A percentile compares a stretch with the other conserved stretches of the same genome.
These are phyloP conservation scores for Callospermophilus lateralis DNA, from an alignment of 2,113 vertebrate species.

Conservation along the genomic window DNA sequence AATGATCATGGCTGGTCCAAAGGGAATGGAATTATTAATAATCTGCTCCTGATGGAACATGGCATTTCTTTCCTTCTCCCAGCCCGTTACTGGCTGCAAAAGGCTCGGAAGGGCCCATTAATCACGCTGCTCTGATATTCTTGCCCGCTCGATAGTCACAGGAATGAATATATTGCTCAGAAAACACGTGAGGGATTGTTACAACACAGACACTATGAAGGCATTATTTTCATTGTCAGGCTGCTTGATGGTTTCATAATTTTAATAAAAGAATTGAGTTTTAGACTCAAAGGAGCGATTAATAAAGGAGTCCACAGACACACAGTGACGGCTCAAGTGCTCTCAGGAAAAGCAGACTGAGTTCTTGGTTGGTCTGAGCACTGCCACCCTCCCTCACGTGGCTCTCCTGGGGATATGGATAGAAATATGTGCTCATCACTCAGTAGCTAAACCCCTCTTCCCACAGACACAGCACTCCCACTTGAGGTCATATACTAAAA, in stretches of 20 bases:
- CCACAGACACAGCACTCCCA: accelerated
- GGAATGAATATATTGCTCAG: conserved; percentile 73
- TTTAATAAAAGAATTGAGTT: conserved; percentile 76
- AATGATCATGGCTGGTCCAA: conserved; percentile 41
- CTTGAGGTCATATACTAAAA: background rate
- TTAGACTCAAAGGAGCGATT: conserved; percentile 61
- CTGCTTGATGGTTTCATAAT: conserved; percentile 71
- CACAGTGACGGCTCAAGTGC: background rate
- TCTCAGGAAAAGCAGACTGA: background rate
- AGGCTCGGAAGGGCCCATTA: conserved; percentile 77
- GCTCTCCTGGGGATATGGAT: background rate
- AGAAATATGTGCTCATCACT: background rate
- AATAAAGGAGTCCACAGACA: conserved; percentile 63
- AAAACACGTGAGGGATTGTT: conserved; percentile 69
- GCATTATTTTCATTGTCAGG: conserved; percentile 76
- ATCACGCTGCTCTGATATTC: conserved; percentile 69
- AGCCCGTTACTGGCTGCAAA: conserved; percentile 66
- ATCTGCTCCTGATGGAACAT: conserved; percentile 73
- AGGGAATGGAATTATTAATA: conserved; percentile 77
- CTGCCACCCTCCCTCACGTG: background rate
- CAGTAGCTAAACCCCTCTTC: too few species aligned
- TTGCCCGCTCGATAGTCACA: conserved; percentile 72
- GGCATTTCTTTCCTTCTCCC: conserved; percentile 37
- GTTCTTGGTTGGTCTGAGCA: background rate
- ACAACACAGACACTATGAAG: conserved; percentile 54